Evolutionary conservation across 2,113 vertebrate species (phyloP).

Genomic region (Thamnaconus septentrionalis): DNA sequence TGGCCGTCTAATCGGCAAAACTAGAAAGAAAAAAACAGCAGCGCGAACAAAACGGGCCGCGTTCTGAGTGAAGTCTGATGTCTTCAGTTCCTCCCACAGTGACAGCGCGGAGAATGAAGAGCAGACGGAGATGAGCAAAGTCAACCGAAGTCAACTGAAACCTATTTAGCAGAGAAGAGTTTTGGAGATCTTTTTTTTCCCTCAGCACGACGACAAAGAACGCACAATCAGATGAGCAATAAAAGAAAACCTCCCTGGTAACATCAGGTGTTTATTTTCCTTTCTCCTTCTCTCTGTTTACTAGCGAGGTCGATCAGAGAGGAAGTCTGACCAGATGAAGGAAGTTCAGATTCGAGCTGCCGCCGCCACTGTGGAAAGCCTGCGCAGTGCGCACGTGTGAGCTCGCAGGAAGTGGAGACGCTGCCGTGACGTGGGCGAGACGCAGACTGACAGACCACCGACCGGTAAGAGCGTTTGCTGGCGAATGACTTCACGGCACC

Average conservation of each 20-base stretch:
- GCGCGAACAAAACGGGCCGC: no score
- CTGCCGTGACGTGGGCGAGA: conserved; percentile 30
- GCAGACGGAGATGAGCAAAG: no score
- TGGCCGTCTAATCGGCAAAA: no score
- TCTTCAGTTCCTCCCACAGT: no score
- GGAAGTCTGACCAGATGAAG: conserved; percentile 29
- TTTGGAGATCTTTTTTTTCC: no score
- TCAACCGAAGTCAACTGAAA: no score
- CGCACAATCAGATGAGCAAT: neutral
- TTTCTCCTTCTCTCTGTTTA: neutral
- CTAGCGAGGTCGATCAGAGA: conserved; percentile 20
- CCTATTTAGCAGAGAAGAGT: no score
- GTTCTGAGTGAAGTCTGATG: no score
- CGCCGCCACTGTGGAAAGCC: conserved; percentile 34
- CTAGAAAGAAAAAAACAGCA: no score
- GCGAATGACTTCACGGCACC: conserved; percentile 55
- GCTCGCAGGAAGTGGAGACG: conserved; percentile 10
- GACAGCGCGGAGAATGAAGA: no score
- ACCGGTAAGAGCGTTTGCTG: conserved; percentile 48
- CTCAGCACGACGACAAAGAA: neutral
- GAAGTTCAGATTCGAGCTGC: conserved; percentile 9
- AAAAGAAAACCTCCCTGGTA: neutral
- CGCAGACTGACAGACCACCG: conserved; percentile 40
- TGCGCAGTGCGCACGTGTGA: conserved; percentile 21
- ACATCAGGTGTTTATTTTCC: neutral